These are phyloP conservation scores for Cynopterus sphinx DNA, from an alignment of 2,797 vertebrate genomes.

Conservation along the genomic window DNA sequence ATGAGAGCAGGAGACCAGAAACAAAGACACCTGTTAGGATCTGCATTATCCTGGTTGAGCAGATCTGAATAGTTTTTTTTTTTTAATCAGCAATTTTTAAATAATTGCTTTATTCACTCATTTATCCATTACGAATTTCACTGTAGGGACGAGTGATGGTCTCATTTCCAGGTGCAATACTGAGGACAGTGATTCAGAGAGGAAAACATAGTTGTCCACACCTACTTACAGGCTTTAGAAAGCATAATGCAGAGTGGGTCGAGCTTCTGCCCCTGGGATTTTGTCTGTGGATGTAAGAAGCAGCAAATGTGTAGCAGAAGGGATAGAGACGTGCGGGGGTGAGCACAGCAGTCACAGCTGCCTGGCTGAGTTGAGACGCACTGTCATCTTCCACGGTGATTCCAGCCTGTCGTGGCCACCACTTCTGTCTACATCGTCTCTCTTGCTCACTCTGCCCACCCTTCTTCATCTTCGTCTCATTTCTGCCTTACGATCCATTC, in stretches of 20 bases:
- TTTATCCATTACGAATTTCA: background rate
- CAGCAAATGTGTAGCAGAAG: background rate
- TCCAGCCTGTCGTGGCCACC: accelerated
- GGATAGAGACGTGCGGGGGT: background rate
- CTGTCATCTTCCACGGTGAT: too few species aligned
- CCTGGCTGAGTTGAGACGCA: background rate
- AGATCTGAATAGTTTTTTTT: background rate
- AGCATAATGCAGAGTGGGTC: background rate
- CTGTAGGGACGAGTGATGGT: background rate
- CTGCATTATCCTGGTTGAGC: background rate
- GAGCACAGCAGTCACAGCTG: background rate
- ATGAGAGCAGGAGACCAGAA: background rate
- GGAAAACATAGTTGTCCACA: background rate
- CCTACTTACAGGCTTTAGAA: background rate
- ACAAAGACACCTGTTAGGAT: background rate
- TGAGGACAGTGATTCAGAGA: background rate
- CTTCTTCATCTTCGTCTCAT: background rate
- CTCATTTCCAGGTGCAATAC: background rate
- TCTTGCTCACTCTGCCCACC: background rate
- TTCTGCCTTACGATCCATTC: background rate
- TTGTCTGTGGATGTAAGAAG: background rate
- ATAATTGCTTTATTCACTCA: background rate
- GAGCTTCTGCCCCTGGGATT: background rate
- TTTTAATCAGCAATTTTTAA: background rate
- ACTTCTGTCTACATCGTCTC: background rate